Evolutionary conservation across 2,797 vertebrate species (phyloP), one percentile per base, ranked within the genome.

Genomic region (Tympanoctomys barrerae): DNA sequence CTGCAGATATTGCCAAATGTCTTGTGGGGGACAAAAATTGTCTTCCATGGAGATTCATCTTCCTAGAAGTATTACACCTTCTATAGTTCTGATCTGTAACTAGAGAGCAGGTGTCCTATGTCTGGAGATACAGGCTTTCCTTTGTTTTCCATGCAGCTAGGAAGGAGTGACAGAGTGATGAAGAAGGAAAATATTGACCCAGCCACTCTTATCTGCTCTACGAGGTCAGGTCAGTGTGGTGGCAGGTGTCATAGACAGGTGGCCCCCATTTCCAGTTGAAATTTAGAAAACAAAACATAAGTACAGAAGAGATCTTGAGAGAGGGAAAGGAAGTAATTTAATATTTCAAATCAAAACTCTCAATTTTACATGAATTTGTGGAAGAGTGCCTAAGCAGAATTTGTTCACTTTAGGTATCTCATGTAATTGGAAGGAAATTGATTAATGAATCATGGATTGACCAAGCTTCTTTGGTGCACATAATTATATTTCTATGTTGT

Each of bases 241-340:
- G 13, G 46, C 52, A 62, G 24, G 77, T 39, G 9, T 61, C 21
- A 59, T 14, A 46, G 31, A 83, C 49, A 73, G 66, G 49, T 54
- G 66, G 22, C 31, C 39, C 54, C 46, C n/a, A 39, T 33, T 46
- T 81, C 28, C 66, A 85, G 5, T 8, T 70, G 68, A 90, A 85
- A 93, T 87, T 70, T 46, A 85, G 24, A 8, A 64, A 82, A 59
- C 18, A 70, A 87, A 59, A 9, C n/a, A 81, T 87, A 62, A 75
- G 19, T 3, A 42, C 18, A 86, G 9, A 54, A 92, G 28, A 75
- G 11, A 62, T 16, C n/a, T 75, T 62, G 62, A 52, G 18, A 57
- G 21, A 57, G 6, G 42, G 0, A 61, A 2, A 16, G 19, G 21
- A 89, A 39, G 19, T 14, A 2, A 96, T 28, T 21, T 24, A 57